A percentile compares a stretch with the other conserved stretches of the same genome.
phyloP scores from a whole-genome alignment of 2,797 vertebrate genomes.

The Halcyon leucocephala region DNA sequence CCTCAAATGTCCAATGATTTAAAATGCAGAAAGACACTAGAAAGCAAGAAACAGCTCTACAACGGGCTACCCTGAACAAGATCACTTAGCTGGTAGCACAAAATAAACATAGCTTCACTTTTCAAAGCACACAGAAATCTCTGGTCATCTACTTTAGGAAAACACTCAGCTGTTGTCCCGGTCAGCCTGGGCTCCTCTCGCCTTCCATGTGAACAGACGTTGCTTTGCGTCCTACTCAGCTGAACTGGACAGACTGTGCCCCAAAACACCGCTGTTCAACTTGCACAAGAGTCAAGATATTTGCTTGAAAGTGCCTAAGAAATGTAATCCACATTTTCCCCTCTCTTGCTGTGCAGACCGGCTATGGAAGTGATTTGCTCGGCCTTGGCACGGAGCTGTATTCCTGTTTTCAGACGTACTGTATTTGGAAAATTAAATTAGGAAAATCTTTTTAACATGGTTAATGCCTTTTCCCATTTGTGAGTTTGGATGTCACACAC shows the following conservation, averaged over 20 bases:
- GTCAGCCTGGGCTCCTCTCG: neutral
- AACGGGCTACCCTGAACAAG: neutral
- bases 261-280: neutral
- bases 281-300: neutral
- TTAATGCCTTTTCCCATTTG: conserved; percentile 38
- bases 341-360: neutral
- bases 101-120: neutral
- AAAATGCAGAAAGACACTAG: neutral
- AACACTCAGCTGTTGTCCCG: neutral
- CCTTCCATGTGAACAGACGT: neutral
- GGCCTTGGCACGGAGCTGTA: conserved; percentile 21
- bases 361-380: conserved; percentile 26
- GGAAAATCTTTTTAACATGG: conserved; percentile 51
- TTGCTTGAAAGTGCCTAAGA: neutral
- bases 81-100: neutral
- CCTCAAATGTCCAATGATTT: neutral
- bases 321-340: conserved; percentile 8
- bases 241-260: neutral
- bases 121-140: neutral
- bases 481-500: conserved; percentile 23
- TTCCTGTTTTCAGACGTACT: conserved; percentile 21
- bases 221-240: neutral
- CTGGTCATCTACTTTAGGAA: neutral
- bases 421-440: conserved; percentile 42
- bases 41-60: neutral